phyloP scores from a whole-genome alignment of 1,140 invertebrate species.

The Campoletis sonorensis region DNA sequence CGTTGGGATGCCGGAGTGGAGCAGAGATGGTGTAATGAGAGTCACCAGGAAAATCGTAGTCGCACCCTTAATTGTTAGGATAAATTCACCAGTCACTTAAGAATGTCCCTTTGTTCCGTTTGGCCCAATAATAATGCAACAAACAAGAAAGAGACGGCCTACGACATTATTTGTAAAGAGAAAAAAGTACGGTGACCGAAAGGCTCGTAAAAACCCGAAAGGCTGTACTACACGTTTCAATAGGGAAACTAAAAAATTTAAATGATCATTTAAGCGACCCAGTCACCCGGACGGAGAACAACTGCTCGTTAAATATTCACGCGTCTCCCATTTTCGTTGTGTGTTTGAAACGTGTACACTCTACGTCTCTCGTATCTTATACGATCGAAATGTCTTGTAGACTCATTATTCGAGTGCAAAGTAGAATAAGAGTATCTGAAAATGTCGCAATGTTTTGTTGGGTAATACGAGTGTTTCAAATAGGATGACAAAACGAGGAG shows the following conservation, averaged over 20 bases:
- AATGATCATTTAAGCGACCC: background rate
- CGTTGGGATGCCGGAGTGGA: conserved; percentile 23
- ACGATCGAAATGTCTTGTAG: background rate
- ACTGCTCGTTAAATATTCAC: background rate
- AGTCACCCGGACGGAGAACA: background rate
- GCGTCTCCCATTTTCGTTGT: background rate
- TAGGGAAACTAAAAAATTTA: background rate
- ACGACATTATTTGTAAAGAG: background rate
- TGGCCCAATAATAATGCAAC: background rate
- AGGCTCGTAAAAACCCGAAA: background rate
- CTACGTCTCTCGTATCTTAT: background rate
- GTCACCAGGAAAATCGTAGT: conserved; percentile 16
- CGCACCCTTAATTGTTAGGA: background rate
- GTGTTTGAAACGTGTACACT: background rate
- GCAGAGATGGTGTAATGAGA: background rate
- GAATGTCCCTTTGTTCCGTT: background rate
- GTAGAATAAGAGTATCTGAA: background rate
- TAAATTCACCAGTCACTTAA: background rate
- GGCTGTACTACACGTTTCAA: background rate
- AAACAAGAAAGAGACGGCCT: background rate
- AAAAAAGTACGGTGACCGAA: background rate
- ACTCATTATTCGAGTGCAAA: conserved; percentile 6
- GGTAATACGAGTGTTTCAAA: conserved; percentile 17
- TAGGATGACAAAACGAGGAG: conserved; percentile 13
- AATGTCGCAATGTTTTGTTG: conserved; percentile 21